Conservation (phyloP, 2,113 vertebrate genomes). For the Catharus bicknelli region DNA sequence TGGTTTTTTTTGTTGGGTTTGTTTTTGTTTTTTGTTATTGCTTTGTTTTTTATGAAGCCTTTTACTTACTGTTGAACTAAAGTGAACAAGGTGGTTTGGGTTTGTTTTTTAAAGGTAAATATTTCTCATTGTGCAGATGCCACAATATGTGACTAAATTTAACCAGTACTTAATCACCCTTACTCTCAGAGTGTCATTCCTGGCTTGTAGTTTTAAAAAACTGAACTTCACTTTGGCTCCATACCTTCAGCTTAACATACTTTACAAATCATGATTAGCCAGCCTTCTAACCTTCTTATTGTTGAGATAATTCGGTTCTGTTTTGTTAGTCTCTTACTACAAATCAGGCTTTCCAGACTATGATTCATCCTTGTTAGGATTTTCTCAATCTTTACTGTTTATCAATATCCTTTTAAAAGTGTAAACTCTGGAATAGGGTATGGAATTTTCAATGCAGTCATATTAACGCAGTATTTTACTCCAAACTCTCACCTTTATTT, state of each 20-base stretch:
- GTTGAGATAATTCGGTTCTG: conserved; percentile 17
- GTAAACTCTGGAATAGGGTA: neutral
- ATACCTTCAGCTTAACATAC: neutral
- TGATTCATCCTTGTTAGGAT: neutral
- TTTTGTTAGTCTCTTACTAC: neutral
- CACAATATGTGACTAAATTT: neutral
- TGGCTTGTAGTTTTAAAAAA: neutral
- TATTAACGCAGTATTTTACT: neutral
- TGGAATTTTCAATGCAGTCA: neutral
- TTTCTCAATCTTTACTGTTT: neutral
- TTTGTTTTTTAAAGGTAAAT: neutral
- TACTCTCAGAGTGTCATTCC: neutral
- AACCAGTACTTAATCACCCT: neutral
- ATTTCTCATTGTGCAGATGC: neutral
- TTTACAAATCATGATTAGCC: neutral
- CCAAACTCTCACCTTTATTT: neutral
- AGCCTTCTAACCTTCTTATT: conserved; percentile 8
- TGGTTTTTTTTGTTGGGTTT: neutral
- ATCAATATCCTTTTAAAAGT: neutral
- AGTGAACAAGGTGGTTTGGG: fast-evolving
- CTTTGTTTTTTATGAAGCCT: neutral
- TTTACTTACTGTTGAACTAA: neutral
- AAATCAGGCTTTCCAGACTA: neutral
- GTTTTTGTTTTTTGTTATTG: neutral
- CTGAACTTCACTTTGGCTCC: neutral